Percentiles rank a stretch among this genome's conserved stretches.
Evolutionary conservation across 53 echinoderm and acorn worm genomes (phyloP).

Genomic region (Glandiceps talaboti): DNA sequence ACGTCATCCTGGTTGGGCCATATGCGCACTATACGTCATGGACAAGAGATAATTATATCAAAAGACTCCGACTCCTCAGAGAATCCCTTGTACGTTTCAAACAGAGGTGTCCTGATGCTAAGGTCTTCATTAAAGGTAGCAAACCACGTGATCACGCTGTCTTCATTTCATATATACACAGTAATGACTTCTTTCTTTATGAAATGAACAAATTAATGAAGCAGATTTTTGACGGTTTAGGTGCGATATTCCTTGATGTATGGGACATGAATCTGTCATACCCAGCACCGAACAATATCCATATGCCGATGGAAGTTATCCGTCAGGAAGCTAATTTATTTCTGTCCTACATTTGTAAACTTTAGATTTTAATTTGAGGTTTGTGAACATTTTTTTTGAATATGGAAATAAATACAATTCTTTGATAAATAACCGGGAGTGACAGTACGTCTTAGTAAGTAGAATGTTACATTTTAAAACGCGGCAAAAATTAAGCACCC

Average conservation of each 20-base stretch:
- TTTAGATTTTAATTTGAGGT: too few relatives aligned
- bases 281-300: not conserved
- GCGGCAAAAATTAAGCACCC: too few relatives aligned
- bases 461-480: too few relatives aligned
- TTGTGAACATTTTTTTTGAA: too few relatives aligned
- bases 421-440: too few relatives aligned
- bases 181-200: not conserved
- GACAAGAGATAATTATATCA: not conserved
- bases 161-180: not conserved
- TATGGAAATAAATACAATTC: too few relatives aligned
- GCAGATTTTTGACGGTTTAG: not conserved
- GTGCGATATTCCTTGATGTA: not conserved
- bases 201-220: not conserved
- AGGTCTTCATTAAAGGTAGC: not conserved
- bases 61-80: not conserved
- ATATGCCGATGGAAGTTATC: not conserved
- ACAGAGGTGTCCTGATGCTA: not conserved
- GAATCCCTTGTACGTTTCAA: not conserved
- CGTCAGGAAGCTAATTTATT: not conserved
- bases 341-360: not conserved
- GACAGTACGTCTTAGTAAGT: too few relatives aligned
- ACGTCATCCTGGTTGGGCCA: not conserved
- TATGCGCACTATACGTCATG: not conserved
- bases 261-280: not conserved
- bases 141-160: not conserved